These are phyloP conservation scores for Erebia ligea DNA, from an alignment of 2,888 invertebrate species.

Conservation along the genomic window DNA sequence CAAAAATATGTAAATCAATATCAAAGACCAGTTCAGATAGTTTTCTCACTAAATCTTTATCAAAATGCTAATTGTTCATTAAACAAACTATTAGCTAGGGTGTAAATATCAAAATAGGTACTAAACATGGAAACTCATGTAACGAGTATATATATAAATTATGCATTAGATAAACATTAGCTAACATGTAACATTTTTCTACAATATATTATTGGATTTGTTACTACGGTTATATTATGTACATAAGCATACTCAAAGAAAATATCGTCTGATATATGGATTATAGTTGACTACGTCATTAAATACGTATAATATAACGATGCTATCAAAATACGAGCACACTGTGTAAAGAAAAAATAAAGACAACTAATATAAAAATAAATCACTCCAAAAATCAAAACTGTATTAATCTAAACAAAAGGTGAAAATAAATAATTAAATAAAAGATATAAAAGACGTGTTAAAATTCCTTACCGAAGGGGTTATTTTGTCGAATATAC, in stretches of 20 bases:
- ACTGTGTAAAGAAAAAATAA: slow-evolving; percentile 67
- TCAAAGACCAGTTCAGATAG: slow-evolving; percentile 22
- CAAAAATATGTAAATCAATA: slow-evolving; percentile 14
- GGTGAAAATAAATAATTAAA: slow-evolving; percentile 62
- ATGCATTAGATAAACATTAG: slow-evolving; percentile 39
- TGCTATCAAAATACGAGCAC: slow-evolving; percentile 76
- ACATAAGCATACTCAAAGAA: slow-evolving; percentile 78
- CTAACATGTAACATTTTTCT: slow-evolving; percentile 53
- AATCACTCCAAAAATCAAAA: slow-evolving; percentile 68
- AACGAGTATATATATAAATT: slow-evolving; percentile 20
- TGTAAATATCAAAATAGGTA: slow-evolving; percentile 28
- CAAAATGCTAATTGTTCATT: slow-evolving; percentile 27
- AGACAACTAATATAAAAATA: slow-evolving; percentile 66
- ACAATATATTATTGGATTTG: slow-evolving; percentile 61
- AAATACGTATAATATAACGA: slow-evolving; percentile 60
- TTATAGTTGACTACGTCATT: slow-evolving; percentile 68
- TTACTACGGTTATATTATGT: slow-evolving; percentile 67
- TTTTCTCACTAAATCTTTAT: slow-evolving; percentile 28
- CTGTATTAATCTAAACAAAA: slow-evolving; percentile 67
- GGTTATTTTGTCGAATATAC: slow-evolving; percentile 85
- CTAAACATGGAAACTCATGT: slow-evolving; percentile 32
- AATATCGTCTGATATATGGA: slow-evolving; percentile 71
- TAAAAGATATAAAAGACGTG: slow-evolving; percentile 75
- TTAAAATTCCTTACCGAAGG: slow-evolving; percentile 84
- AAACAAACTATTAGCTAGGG: slow-evolving; percentile 36